A percentile compares a stretch with the other conserved stretches of the same genome.
These are phyloP conservation scores for Nanorana parkeri DNA, from an alignment of 2,113 vertebrate genomes.

Conservation along the genomic window DNA sequence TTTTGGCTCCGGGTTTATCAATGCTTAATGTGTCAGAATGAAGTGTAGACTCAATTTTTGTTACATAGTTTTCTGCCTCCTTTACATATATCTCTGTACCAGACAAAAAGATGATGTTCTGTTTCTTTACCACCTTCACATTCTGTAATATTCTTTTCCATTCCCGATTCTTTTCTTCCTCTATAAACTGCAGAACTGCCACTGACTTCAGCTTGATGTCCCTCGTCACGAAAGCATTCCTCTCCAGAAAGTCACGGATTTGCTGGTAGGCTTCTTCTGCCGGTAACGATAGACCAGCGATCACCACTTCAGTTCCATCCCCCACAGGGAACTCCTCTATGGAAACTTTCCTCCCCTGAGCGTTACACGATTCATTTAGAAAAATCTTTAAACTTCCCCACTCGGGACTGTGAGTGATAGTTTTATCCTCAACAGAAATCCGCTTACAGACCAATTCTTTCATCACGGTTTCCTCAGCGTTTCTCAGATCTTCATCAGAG, in stretches of 20 bases:
- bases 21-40: too few species aligned
- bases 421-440: conserved; percentile 68
- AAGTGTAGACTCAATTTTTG: too few species aligned
- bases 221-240: conserved; percentile 68
- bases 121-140: too few species aligned
- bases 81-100: too few species aligned
- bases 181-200: conserved; percentile 71
- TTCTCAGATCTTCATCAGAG: conserved; percentile 64
- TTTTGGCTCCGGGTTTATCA: conserved; percentile 73
- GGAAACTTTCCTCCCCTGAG: conserved; percentile 59
- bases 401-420: conserved; percentile 63
- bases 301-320: conserved; percentile 63
- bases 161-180: conserved; percentile 46
- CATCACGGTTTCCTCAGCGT: conserved; percentile 74
- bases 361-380: conserved; percentile 49
- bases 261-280: conserved; percentile 63
- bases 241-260: conserved; percentile 73
- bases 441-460: conserved; percentile 61
- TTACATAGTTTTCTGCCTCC: too few species aligned
- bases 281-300: conserved; percentile 71
- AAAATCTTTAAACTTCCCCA: conserved; percentile 72
- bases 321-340: conserved; percentile 57
- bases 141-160: too few species aligned
- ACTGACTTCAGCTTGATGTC: conserved; percentile 60
- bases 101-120: too few species aligned